phyloP scores from a whole-genome alignment of 1,140 invertebrate genomes.

The Acromyrmex charruanus region DNA sequence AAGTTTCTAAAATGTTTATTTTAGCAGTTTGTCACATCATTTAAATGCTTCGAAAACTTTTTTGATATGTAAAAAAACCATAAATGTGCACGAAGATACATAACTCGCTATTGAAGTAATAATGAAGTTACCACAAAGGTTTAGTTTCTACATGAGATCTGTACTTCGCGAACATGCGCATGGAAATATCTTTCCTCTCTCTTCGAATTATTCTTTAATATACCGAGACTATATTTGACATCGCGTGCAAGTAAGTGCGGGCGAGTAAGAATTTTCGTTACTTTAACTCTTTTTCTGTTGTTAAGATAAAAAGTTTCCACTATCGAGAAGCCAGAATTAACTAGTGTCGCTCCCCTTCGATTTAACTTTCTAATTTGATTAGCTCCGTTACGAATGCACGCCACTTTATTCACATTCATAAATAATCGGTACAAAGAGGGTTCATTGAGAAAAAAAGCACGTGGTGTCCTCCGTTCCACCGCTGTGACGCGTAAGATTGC shows the following conservation, averaged over 20 bases:
- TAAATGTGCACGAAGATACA: neutral
- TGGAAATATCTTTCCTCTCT: neutral
- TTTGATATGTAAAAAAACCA: neutral
- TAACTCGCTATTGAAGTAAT: neutral
- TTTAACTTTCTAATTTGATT: conserved; percentile 54
- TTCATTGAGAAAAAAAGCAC: conserved; percentile 72
- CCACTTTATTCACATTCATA: conserved; percentile 32
- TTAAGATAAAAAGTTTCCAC: neutral
- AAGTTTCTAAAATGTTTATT: neutral
- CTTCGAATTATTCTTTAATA: neutral
- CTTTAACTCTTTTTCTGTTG: neutral
- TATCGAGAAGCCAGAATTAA: conserved; percentile 20
- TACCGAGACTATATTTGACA: neutral
- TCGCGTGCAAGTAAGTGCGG: neutral
- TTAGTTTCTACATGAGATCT: neutral
- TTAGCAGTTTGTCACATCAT: neutral
- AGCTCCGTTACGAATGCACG: neutral
- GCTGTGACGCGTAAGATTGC: conserved; percentile 40
- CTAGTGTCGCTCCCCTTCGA: neutral
- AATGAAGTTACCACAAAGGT: neutral
- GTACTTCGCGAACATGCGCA: neutral
- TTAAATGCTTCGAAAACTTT: neutral
- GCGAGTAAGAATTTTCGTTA: neutral
- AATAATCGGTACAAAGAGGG: conserved; percentile 34
- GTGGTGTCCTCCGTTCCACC: conserved; percentile 46